Conservation (phyloP, 2,113 vertebrate species). For the Poeciliopsis retropinna region DNA sequence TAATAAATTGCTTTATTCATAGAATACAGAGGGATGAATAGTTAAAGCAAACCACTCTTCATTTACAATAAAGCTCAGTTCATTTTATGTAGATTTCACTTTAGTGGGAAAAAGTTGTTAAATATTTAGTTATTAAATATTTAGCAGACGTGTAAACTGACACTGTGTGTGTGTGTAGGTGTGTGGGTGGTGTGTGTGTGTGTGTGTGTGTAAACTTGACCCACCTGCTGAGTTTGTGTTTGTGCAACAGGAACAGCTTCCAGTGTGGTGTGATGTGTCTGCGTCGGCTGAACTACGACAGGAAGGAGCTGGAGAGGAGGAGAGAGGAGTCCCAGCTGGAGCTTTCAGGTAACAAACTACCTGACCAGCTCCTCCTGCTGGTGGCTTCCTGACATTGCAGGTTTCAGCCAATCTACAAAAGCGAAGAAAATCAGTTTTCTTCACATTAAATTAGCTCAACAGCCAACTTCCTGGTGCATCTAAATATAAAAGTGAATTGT, state of each 20-base stretch:
- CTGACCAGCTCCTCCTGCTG: not conserved
- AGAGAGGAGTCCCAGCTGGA: slow-evolving; percentile 89
- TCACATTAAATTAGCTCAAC: not conserved
- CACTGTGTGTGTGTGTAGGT: no score
- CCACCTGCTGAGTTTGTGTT: not conserved
- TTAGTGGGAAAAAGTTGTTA: no score
- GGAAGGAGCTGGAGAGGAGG: slow-evolving; percentile 91
- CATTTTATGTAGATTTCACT: no score
- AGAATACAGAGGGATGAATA: no score
- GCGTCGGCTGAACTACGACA: slow-evolving; percentile 93
- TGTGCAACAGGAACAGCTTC: slow-evolving; percentile 89
- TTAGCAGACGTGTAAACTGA: no score
- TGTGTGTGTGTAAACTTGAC: not conserved
- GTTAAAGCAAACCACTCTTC: no score
- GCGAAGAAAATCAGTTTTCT: no score
- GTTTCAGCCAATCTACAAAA: not conserved
- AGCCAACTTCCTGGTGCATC: not conserved
- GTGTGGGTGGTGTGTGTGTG: no score
- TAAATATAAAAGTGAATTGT: no score
- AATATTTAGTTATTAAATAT: no score
- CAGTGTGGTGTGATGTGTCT: slow-evolving; percentile 98
- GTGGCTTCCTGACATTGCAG: not conserved
- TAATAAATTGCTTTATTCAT: no score
- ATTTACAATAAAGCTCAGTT: no score
- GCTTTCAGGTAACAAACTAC: slow-evolving; percentile 78